phyloP scores from a whole-genome alignment of 2,888 invertebrate genomes.

The Ophion ellenae region DNA sequence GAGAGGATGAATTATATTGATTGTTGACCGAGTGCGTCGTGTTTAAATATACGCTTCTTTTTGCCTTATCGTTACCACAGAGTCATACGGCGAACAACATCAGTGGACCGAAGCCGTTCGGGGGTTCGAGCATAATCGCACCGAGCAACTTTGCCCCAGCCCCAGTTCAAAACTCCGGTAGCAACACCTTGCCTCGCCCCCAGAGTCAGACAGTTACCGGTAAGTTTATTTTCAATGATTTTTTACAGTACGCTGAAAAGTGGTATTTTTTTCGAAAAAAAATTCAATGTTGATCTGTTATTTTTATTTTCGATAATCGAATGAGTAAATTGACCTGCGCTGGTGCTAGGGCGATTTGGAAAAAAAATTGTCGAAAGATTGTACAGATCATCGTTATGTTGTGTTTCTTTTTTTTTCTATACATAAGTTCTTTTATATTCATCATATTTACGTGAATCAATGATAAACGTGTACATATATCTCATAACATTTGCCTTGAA shows the following conservation, averaged over 20 bases:
- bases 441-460: too few relatives aligned
- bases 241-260: not conserved
- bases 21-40: not conserved
- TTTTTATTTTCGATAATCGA: not conserved
- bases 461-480: too few relatives aligned
- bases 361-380: not conserved
- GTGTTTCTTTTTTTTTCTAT: not conserved
- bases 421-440: too few relatives aligned
- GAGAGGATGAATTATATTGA: slow-evolving; percentile 1
- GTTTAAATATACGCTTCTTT: slow-evolving; percentile 29
- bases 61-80: slow-evolving; percentile 26
- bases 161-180: slow-evolving; percentile 76
- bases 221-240: slow-evolving; percentile 72
- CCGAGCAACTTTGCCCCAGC: slow-evolving; percentile 75
- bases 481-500: too few relatives aligned
- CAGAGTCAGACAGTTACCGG: slow-evolving; percentile 82
- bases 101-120: slow-evolving; percentile 81
- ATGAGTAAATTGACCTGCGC: not conserved
- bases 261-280: not conserved
- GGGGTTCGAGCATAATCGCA: slow-evolving; percentile 77
- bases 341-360: not conserved
- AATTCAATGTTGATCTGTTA: not conserved
- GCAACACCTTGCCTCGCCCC: slow-evolving; percentile 79
- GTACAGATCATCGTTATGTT: not conserved
- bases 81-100: slow-evolving; percentile 76